A percentile compares a stretch with the other conserved stretches of the same genome.
phyloP scores from a whole-genome alignment of 2,797 vertebrate genomes.

The Linurgus olivaceus region DNA sequence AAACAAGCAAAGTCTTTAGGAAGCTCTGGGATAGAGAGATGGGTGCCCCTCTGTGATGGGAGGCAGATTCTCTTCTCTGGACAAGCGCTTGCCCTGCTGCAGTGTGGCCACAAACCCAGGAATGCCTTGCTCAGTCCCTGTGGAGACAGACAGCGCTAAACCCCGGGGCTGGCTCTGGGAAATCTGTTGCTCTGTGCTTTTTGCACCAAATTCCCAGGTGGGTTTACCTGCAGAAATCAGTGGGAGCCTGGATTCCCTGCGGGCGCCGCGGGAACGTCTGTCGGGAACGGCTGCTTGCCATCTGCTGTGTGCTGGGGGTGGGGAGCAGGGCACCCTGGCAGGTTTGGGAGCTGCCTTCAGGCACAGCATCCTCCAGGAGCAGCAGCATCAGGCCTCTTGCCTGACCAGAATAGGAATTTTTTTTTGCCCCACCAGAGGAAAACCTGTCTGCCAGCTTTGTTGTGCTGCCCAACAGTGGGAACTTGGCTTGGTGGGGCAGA shows the following conservation, averaged over 20 bases:
- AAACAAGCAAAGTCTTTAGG: not conserved
- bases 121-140: not conserved
- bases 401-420: not conserved
- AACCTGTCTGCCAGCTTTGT: not conserved
- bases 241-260: not conserved
- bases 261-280: not conserved
- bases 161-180: not conserved
- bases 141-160: not conserved
- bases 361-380: not conserved
- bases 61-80: not conserved
- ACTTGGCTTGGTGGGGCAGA: not conserved
- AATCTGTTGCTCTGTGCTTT: not conserved
- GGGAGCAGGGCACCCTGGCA: not conserved
- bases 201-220: not conserved
- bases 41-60: not conserved
- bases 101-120: not conserved
- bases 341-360: not conserved
- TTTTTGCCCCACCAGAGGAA: not conserved
- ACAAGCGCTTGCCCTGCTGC: not conserved
- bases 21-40: not conserved
- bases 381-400: not conserved
- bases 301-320: not conserved
- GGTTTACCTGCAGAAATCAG: not conserved
- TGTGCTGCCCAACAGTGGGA: accelerated
- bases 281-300: not conserved